Base-by-base conservation (phyloP, 2,797 vertebrate genomes). In the Karalla daura region DNA sequence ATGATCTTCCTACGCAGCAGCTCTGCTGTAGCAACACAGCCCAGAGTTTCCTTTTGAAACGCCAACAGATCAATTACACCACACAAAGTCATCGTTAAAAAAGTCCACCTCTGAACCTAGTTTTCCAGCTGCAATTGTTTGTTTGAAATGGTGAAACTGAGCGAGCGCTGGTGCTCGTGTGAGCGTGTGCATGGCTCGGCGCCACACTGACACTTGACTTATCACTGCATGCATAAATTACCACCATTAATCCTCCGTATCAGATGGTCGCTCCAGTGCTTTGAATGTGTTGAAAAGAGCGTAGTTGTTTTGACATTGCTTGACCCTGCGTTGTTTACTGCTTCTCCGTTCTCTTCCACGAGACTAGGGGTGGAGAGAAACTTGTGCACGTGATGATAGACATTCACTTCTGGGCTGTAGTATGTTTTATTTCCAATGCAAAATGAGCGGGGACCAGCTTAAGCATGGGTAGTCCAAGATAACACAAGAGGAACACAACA, bases 281-380 rank as follows among this genome's bases (percentile, higher is more conserved):
- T 68, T 64, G 80, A 79, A 71, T 86, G 62, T 80, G 72, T 85
- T 86, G 74, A 45, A 85, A 88, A 62, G 74, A 78, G 80, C 80
- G 32, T 53, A 37, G 32, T 62, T 73, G 17, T 63, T 67, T 69
- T 88, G 86, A 88, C 83, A 74, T 83, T 84, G 78, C 64, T 70
- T 80, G 83, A 89, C 85, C 87, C 83, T 49, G 79, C 77, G 82
- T 78, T 88, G 86, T 89, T 88, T 84, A 85, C 80, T 11, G 60
- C 78, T 59, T 56, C 76, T 76, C 47, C 46, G 65, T 66, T 80
- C 70, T 60, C 71, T 84, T 82, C 60, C 76, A 69, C 33, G 76
- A 61, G 73, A 82, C 55, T 45, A 84, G 67, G 83, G 82, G 58
- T 78, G 78, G 92, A 68, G 69, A 63, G 12, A 92, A 70, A 74